Evolutionary conservation across 2,888 invertebrate genomes (phyloP), one percentile per base, ranked within the genome.

Genomic region (Acleris emargana): DNA sequence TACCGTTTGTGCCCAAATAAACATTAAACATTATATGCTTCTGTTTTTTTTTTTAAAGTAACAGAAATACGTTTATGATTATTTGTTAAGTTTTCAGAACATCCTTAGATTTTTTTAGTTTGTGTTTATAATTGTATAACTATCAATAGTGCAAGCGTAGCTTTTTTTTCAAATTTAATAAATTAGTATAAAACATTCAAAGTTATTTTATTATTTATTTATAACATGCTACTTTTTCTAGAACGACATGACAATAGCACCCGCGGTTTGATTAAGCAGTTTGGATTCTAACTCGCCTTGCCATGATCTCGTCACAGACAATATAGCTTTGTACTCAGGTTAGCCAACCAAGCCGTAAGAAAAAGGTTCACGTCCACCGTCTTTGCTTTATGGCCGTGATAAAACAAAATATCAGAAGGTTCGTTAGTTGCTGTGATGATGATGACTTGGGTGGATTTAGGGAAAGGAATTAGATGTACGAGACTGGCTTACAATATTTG

Each of bases 221-320:
- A 49, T 22, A 54, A 28, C 32, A 28, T 17, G 28, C 17, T 47
- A 45, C n/a, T 38, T 45, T 54, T 38, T 54, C 22, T 7, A 50
- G n/a, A 17, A 22, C 45, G 16, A n/a, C 42, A 43, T 54, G 13
- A 59, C 20, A 69, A 67, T 70, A 69, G 25, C 25, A 45, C 58
- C 68, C 55, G 20, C 50, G 20, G 47, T 62, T 69, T 82, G 80
- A 84, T 80, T 78, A 83, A 83, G 81, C 82, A 80, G 78, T 84
- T 83, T 82, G 64, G 68, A 82, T 83, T 80, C 82, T 73, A 63
- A 49, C 62, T 58, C 63, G 60, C 63, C 62, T 45, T 22, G 66
- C 69, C 67, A 71, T 72, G 72, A 67, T 71, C 63, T 67, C 70
- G 78, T 71, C 73, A 71, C 68, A 70, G 75, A 71, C 72, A 71